phyloP scores from a whole-genome alignment of 2,888 invertebrate species.

The Leptarthrus brevirostris region DNA sequence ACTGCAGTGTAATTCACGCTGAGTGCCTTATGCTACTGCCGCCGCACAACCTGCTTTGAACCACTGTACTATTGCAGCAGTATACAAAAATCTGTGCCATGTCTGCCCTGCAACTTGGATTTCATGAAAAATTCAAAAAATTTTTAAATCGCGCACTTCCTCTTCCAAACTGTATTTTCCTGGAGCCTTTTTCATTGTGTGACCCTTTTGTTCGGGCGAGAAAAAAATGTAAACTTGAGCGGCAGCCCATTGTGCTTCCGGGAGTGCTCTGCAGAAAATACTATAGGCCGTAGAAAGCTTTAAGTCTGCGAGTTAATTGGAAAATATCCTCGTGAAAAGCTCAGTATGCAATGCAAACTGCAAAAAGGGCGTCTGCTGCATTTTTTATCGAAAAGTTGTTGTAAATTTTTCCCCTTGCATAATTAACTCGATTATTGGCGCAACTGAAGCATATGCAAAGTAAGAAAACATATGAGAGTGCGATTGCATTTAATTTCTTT shows the following conservation, averaged over 20 bases:
- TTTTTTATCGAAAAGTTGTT: conserved; percentile 31
- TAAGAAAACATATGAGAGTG: conserved; percentile 7
- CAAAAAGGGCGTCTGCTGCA: conserved; percentile 42
- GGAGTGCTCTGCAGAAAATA: not conserved
- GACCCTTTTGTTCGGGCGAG: conserved; percentile 36
- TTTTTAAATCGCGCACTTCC: conserved; percentile 37
- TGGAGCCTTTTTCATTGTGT: conserved; percentile 35
- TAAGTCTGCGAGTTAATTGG: conserved; percentile 44
- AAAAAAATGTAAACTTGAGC: conserved; percentile 44
- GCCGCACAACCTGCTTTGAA: not conserved
- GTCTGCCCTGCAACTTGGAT: conserved; percentile 17
- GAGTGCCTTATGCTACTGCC: not conserved
- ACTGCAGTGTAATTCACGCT: conserved; percentile 39
- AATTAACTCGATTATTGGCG: conserved; percentile 42
- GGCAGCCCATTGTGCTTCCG: conserved; percentile 40
- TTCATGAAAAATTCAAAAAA: conserved; percentile 42
- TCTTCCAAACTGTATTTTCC: conserved; percentile 46
- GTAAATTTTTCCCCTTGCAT: conserved; percentile 18
- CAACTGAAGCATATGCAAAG: conserved; percentile 30
- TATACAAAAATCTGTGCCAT: conserved; percentile 9
- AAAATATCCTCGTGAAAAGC: conserved; percentile 41
- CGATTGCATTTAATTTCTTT: conserved; percentile 40
- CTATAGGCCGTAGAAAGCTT: conserved; percentile 11
- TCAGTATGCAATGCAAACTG: not conserved
- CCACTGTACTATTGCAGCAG: conserved; percentile 13